A percentile compares a stretch with the other conserved stretches of the same genome.
Conservation (phyloP, 2,797 vertebrate genomes). For the Euthynnus affinis region DNA sequence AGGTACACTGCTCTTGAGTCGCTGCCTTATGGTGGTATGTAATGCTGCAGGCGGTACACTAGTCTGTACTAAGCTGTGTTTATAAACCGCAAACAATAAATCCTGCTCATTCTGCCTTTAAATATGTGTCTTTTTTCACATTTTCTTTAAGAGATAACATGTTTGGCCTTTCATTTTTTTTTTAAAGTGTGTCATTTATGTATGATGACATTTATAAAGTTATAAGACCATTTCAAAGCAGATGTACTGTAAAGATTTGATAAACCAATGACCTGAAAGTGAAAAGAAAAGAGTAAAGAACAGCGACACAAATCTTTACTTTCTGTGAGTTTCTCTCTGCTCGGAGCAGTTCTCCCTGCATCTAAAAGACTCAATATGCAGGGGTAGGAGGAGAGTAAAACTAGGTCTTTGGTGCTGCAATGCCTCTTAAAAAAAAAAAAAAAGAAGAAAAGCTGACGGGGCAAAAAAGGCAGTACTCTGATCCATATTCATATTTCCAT, state of each 20-base stretch:
- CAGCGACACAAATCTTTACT: conserved; percentile 20
- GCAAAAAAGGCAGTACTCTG: conserved; percentile 66
- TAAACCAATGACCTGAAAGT: background rate
- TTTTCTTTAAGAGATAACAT: too few relatives aligned
- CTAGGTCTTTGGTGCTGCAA: conserved; percentile 76
- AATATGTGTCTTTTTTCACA: too few relatives aligned
- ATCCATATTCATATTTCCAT: conserved; percentile 78
- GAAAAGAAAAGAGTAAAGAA: conserved; percentile 7
- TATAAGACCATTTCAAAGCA: conserved; percentile 1
- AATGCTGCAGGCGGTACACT: too few relatives aligned
- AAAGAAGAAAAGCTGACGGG: conserved; percentile 63
- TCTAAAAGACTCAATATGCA: conserved; percentile 47
- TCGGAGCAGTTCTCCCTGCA: conserved; percentile 31
- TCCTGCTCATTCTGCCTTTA: too few relatives aligned
- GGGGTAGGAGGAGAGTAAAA: conserved; percentile 50
- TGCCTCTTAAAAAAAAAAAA: conserved; percentile 52
- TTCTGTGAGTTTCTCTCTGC: conserved; percentile 19
- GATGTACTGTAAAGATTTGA: conserved; percentile 13
- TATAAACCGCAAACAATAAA: too few relatives aligned
- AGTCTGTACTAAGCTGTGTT: too few relatives aligned
- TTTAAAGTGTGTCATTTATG: background rate
- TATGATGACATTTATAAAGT: background rate
- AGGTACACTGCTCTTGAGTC: too few relatives aligned
- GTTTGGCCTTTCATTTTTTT: conserved; percentile 5
- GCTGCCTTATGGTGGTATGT: too few relatives aligned